These are phyloP conservation scores for Ophioninae sp. DNA, from an alignment of 2,888 invertebrate genomes.

Conservation along the genomic window DNA sequence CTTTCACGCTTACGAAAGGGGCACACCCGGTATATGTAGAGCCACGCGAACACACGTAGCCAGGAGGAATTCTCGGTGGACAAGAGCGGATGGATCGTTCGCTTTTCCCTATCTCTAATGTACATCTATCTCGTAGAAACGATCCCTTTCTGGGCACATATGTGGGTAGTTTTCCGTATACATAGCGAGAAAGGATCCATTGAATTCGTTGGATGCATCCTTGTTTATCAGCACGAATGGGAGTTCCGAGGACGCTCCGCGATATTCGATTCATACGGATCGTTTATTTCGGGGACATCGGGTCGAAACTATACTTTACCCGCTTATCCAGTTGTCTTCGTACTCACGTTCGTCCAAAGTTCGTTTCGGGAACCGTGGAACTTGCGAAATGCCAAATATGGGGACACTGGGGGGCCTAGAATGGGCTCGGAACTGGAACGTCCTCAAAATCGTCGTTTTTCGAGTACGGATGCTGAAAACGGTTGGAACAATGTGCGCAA, in stretches of 20 bases:
- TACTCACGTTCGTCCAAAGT: too few species aligned
- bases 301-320: too few species aligned
- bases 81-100: slow-evolving; percentile 28
- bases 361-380: too few species aligned
- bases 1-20: too few species aligned
- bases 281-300: too few species aligned
- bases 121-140: slow-evolving; percentile 35
- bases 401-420: too few species aligned
- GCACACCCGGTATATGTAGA: not conserved
- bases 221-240: not conserved
- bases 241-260: too few species aligned
- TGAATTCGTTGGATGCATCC: not conserved
- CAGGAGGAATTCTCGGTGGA: slow-evolving; percentile 39
- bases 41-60: slow-evolving; percentile 3
- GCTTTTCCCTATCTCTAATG: slow-evolving; percentile 47
- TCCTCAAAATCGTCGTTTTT: not conserved
- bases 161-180: slow-evolving; percentile 7
- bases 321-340: too few species aligned
- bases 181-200: not conserved
- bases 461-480: not conserved
- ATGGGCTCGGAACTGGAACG: too few species aligned
- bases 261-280: too few species aligned
- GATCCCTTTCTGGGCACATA: slow-evolving; percentile 14
- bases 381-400: too few species aligned
- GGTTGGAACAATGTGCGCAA: slow-evolving; percentile 17